Evolutionary conservation across 2,888 invertebrate species (phyloP).

Genomic region (Drosophila buzzatii): DNA sequence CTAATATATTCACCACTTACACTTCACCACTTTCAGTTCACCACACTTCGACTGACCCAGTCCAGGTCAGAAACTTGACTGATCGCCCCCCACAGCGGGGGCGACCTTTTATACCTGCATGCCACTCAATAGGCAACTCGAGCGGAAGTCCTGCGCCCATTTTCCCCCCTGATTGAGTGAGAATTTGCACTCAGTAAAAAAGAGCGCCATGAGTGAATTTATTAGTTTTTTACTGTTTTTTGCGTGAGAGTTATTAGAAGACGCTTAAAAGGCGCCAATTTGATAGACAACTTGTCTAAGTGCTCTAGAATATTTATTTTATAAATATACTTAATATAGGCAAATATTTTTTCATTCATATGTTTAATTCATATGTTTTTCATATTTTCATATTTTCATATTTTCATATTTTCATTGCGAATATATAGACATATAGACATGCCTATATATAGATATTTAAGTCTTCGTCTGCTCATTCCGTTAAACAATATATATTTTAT

Average conservation of each 20-base stretch:
- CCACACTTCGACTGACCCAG: not conserved
- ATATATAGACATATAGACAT: too few species aligned
- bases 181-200: not conserved
- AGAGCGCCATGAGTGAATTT: not conserved
- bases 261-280: not conserved
- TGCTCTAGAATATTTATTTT: too few species aligned
- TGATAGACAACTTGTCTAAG: too few species aligned
- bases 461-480: too few species aligned
- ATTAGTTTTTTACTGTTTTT: not conserved
- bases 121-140: not conserved
- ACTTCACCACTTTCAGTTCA: not conserved
- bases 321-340: too few species aligned
- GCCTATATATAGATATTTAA: too few species aligned
- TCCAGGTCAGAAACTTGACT: not conserved
- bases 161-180: not conserved
- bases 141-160: not conserved
- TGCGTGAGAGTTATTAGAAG: too few species aligned
- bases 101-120: not conserved
- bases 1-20: not conserved
- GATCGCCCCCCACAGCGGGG: not conserved
- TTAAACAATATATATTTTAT: too few species aligned
- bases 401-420: too few species aligned
- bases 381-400: too few species aligned
- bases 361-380: too few species aligned
- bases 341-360: too few species aligned